phyloP scores from a whole-genome alignment of 2,797 vertebrate species.

The Myotis findleyi region DNA sequence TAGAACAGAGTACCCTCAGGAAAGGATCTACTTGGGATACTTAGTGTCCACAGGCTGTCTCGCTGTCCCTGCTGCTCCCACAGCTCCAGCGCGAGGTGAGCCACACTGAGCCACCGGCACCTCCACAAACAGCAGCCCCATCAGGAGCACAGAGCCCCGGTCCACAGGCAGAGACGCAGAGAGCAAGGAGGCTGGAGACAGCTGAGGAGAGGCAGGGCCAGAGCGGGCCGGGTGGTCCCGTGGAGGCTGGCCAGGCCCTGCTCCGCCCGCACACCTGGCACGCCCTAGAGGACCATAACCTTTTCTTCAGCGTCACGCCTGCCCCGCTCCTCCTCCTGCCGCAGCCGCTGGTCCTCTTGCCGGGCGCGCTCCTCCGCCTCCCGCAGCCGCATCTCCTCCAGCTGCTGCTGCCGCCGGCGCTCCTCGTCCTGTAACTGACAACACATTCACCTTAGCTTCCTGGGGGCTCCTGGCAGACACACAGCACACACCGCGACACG shows the following conservation, averaged over 20 bases:
- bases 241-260: conserved; percentile 23
- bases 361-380: conserved; percentile 95
- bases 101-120: background rate
- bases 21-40: background rate
- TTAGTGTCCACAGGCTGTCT: background rate
- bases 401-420: conserved; percentile 95
- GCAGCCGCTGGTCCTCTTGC: conserved; percentile 94
- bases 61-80: background rate
- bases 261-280: background rate
- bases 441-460: conserved; percentile 22
- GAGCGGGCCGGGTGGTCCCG: background rate
- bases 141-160: background rate
- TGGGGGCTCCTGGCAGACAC: background rate
- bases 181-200: conserved; percentile 38
- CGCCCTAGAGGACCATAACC: conserved; percentile 88
- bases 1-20: background rate
- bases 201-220: conserved; percentile 65
- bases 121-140: background rate
- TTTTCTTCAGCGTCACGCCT: conserved; percentile 95
- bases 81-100: background rate
- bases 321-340: conserved; percentile 94
- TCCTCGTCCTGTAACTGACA: conserved; percentile 98
- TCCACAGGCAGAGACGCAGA: background rate
- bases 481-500: no score
- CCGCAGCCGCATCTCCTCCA: conserved; percentile 96